Percentiles rank a stretch among this genome's conserved stretches.
phyloP scores from a whole-genome alignment of 1,140 invertebrate species.

The Bilobella aurantiaca region DNA sequence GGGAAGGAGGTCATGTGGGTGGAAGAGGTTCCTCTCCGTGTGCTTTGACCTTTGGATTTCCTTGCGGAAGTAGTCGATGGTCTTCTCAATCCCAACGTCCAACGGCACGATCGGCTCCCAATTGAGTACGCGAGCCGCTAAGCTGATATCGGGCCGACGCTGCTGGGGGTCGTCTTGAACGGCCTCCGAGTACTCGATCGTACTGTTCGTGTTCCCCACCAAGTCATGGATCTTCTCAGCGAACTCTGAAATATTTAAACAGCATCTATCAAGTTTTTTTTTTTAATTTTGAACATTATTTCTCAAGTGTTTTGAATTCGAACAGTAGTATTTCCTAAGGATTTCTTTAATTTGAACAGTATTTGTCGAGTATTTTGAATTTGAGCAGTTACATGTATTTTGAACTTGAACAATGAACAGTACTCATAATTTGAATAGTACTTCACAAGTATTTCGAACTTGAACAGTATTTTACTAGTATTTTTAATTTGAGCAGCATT shows the following conservation, averaged over 20 bases:
- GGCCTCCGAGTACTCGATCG: conserved; percentile 66
- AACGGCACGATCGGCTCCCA: conserved; percentile 81
- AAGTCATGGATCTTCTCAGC: conserved; percentile 80
- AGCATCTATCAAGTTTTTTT: too few species aligned
- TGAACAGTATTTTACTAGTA: too few species aligned
- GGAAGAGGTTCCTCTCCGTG: conserved; percentile 36
- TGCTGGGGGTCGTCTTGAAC: conserved; percentile 93
- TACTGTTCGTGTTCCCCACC: conserved; percentile 66
- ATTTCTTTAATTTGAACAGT: too few species aligned
- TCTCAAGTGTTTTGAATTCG: too few species aligned
- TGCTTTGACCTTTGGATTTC: conserved; percentile 58
- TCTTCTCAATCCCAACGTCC: conserved; percentile 69
- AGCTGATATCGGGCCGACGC: conserved; percentile 79
- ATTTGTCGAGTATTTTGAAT: too few species aligned
- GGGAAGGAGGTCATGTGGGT: conserved; percentile 16
- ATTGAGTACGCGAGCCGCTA: conserved; percentile 71
- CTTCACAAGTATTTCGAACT: not conserved
- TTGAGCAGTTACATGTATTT: too few species aligned
- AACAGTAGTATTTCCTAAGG: too few species aligned
- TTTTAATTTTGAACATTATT: too few species aligned
- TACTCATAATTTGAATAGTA: not conserved
- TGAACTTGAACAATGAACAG: not conserved
- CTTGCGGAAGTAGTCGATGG: conserved; percentile 81
- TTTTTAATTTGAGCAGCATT: too few species aligned
- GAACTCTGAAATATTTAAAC: conserved; percentile 72